These are phyloP conservation scores for Catostylus mosaicus DNA, from an alignment of 30 jellyfish, hydroid and myxozoan species.

Conservation along the genomic window DNA sequence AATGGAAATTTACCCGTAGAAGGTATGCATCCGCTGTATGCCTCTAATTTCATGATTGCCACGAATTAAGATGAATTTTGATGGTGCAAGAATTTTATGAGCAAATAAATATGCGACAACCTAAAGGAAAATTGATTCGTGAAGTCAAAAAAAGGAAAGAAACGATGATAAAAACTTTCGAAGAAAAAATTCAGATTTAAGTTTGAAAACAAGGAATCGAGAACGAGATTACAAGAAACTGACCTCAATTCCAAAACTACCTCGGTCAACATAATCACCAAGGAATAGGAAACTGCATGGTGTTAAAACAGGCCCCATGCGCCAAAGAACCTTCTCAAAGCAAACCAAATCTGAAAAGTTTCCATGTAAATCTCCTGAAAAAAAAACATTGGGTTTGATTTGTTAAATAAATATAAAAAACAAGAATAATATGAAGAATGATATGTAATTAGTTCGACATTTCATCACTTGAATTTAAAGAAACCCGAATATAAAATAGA, in stretches of 20 bases:
- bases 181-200: neutral
- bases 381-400: neutral
- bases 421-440: neutral
- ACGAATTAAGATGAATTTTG: constrained; percentile 70
- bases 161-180: no score
- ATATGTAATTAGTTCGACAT: no score
- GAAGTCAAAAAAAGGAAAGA: no score
- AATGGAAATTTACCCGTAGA: constrained; percentile 37
- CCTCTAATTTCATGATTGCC: constrained; percentile 75
- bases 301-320: constrained; percentile 77
- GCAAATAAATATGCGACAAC: constrained; percentile 76
- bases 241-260: constrained; percentile 71
- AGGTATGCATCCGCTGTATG: constrained; percentile 52
- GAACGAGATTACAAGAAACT: neutral
- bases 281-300: constrained; percentile 73
- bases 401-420: constrained; percentile 21
- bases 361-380: constrained; percentile 79
- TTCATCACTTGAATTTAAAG: no score
- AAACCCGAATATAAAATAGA: no score
- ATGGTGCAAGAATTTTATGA: constrained; percentile 76
- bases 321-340: constrained; percentile 81
- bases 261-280: constrained; percentile 80
- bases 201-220: neutral
- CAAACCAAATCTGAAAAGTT: constrained; percentile 71
- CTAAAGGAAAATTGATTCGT: constrained; percentile 10